Base-by-base conservation (phyloP, 2,797 vertebrate species). In the Sardinella longiceps region DNA sequence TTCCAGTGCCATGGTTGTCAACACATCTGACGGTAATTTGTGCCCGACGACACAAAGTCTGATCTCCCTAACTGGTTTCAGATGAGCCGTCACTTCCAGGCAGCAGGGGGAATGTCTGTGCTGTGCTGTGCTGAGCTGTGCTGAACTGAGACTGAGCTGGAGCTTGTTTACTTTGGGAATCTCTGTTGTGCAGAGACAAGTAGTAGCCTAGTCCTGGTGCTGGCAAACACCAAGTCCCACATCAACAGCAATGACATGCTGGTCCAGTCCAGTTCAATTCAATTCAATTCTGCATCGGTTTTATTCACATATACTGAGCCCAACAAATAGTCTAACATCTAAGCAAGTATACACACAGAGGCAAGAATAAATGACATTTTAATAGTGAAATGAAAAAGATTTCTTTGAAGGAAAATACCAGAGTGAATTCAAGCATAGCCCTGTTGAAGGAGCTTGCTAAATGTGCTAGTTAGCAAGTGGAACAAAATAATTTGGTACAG, bases 21-120 rank as follows among this genome's bases (percentile, higher is more conserved):
- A 12, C 60, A 63, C 60, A 63, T 63, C 60, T 63, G 60, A 63
- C 30, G n/a, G 60, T 28, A 30, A 63, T 63, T 63, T 63, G 60
- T 63, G 60, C 10, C n/a, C n/a, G 60, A 63, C 60, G 60, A 63
- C 60, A 63, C 60, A 7, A 12, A 63, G 60, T 63, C 60, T 63
- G 60, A 63, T 63, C 60, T 63, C n/a, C 25, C 9, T 63, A 63
- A 63, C n/a, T 28, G 28, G 60, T 63, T 28, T 28, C 60, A 63
- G 12, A 63, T 63, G 60, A 63, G 60, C n/a, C 60, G n/a, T 28
- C 60, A 63, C 25, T 25, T 63, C 60, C 60, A 53, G 25, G 60
- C 25, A 63, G 25, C 25, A 12, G 9, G 0, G 12, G 25, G 60
- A 53, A 23, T 23, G 6, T 63, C 60, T 63, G 60, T 12, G 60